A percentile compares a stretch with the other conserved stretches of the same genome.
Conservation (phyloP, 2,888 invertebrate genomes). For the Poecilobothrus nobilitatus region DNA sequence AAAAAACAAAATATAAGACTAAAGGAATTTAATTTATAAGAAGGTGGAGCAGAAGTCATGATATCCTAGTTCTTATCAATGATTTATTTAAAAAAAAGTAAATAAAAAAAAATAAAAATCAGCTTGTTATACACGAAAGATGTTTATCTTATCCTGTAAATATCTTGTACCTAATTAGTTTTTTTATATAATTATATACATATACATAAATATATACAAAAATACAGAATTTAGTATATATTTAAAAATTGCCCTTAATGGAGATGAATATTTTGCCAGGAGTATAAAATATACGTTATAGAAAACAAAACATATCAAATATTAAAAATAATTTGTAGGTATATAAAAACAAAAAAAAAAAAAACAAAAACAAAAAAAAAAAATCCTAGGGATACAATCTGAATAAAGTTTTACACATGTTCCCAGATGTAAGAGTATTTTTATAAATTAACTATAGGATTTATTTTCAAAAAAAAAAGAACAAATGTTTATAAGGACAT, state of each 20-base stretch:
- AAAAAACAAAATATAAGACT: no score
- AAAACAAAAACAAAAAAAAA: background rate
- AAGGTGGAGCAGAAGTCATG: conserved; percentile 4
- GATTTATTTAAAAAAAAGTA: background rate
- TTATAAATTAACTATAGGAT: no score
- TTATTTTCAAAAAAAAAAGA: no score
- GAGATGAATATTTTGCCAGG: background rate
- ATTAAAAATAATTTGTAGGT: background rate
- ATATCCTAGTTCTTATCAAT: background rate
- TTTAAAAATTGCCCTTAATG: background rate
- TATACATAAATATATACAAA: no score
- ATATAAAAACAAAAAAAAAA: background rate
- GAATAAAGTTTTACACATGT: no score
- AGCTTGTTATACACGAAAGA: conserved; percentile 4
- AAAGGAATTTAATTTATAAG: background rate
- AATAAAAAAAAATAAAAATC: background rate
- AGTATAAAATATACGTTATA: no score
- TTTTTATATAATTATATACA: background rate
- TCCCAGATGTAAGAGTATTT: no score
- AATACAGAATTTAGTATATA: background rate
- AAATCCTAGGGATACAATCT: background rate
- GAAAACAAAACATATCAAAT: no score
- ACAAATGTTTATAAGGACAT: no score
- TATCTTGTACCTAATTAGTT: conserved; percentile 4
- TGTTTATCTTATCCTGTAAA: background rate